Evolutionary conservation across 2,113 vertebrate species (phyloP).

Genomic region (Myiagra hebetior): DNA sequence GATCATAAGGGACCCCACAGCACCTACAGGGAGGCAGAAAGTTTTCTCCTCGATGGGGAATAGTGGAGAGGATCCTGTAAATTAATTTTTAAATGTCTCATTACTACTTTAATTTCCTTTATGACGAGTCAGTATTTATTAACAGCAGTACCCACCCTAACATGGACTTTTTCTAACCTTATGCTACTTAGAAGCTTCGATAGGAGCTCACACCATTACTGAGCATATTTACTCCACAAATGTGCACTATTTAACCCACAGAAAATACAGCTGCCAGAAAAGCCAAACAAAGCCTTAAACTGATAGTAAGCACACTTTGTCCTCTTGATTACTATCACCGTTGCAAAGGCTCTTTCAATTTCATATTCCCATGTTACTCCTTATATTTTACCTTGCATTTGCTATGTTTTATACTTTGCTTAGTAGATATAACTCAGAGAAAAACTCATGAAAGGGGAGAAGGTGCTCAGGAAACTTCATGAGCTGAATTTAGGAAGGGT

Average conservation of each 20-base stretch:
- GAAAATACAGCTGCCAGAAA: background rate
- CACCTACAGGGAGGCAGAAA: background rate
- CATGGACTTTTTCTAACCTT: background rate
- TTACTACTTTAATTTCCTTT: background rate
- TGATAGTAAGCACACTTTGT: background rate
- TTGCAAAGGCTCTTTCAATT: background rate
- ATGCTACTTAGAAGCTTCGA: background rate
- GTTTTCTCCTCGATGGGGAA: background rate
- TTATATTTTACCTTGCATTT: background rate
- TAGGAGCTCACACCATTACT: background rate
- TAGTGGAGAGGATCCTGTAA: background rate
- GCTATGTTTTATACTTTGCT: background rate
- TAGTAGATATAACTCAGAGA: background rate
- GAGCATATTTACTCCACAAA: background rate
- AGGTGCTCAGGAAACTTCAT: background rate
- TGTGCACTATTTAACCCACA: background rate
- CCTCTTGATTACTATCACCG: background rate
- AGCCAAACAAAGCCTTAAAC: background rate
- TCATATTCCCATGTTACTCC: background rate
- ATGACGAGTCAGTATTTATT: background rate
- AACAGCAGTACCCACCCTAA: background rate
- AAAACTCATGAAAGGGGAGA: background rate
- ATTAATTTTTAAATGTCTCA: background rate
- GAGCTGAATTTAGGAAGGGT: background rate
- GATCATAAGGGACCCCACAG: background rate